Evolutionary conservation across 2,797 vertebrate genomes (phyloP).

Genomic region (Pantherophis alleghaniensis): DNA sequence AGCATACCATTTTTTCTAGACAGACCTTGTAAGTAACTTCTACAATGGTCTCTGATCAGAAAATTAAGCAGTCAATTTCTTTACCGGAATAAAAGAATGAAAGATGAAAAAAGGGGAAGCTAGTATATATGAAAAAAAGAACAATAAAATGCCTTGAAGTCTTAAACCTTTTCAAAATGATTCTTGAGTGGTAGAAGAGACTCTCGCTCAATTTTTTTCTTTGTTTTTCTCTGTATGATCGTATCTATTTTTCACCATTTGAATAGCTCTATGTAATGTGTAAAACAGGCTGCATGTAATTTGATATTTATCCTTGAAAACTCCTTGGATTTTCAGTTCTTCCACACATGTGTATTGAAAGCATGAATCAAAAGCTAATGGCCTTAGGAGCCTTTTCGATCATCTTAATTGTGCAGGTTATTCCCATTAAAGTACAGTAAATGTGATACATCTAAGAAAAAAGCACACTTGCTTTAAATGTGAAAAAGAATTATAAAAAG

Average conservation of each 20-base stretch:
- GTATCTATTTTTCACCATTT: neutral
- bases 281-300: constrained; percentile 10
- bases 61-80: neutral
- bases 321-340: constrained; percentile 45
- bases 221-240: neutral
- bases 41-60: neutral
- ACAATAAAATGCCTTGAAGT: neutral
- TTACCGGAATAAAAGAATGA: neutral
- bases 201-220: neutral
- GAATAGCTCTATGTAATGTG: neutral
- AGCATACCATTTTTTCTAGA: neutral
- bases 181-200: neutral
- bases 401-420: constrained; percentile 29
- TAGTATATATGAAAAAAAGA: neutral
- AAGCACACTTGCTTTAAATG: constrained; percentile 6
- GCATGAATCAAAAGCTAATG: constrained; percentile 38
- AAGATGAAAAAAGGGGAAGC: neutral
- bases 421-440: constrained; percentile 19
- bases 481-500: neutral
- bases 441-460: constrained; percentile 38
- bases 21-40: neutral
- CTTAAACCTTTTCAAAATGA: neutral
- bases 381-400: constrained; percentile 34
- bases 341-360: constrained; percentile 1
- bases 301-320: constrained; percentile 48